These are phyloP conservation scores for Globicephala melas DNA, from an alignment of 2,113 vertebrate genomes.

Conservation along the genomic window DNA sequence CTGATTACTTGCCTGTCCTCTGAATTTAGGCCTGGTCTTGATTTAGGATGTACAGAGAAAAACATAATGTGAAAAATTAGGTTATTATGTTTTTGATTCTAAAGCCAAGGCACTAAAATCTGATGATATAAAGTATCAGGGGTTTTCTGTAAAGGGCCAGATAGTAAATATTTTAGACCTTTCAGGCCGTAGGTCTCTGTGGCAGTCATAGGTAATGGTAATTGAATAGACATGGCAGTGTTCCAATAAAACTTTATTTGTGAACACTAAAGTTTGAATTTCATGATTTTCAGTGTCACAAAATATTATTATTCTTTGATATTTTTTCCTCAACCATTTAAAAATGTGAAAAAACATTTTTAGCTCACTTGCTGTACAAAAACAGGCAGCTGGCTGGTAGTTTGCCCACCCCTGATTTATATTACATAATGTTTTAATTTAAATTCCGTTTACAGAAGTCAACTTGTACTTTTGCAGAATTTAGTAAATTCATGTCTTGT, in stretches of 20 bases:
- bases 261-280: conserved; percentile 18
- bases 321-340: neutral
- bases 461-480: conserved; percentile 49
- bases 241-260: conserved; percentile 31
- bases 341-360: conserved; percentile 36
- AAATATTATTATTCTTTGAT: neutral
- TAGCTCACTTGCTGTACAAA: conserved; percentile 15
- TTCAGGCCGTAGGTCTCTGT: neutral
- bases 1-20: neutral
- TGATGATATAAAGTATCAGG: neutral
- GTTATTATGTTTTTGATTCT: neutral
- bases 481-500: conserved; percentile 20
- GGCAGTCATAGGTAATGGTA: neutral
- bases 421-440: conserved; percentile 50
- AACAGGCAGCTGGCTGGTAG: conserved; percentile 1
- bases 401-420: neutral
- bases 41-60: neutral
- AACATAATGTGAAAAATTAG: conserved; percentile 16
- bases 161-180: neutral
- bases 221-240: neutral
- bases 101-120: neutral
- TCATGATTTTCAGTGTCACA: neutral
- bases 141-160: neutral
- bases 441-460: conserved; percentile 35
- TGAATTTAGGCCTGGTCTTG: neutral